Conservation (phyloP, 2,888 invertebrate species). For the Drosophila helvetica region DNA sequence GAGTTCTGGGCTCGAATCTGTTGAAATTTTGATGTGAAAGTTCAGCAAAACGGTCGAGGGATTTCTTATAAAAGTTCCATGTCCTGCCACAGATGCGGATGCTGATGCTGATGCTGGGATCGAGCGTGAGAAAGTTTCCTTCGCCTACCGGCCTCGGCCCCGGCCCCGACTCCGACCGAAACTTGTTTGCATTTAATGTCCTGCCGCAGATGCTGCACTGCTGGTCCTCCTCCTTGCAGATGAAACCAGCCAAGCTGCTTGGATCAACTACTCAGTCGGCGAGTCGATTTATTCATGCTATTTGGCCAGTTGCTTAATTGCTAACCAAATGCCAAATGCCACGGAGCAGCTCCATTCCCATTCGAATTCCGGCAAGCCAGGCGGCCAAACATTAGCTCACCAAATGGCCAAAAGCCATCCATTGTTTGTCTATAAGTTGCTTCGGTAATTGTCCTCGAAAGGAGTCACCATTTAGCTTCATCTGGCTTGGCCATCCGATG, state of each 20-base stretch:
- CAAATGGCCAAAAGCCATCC: constrained; percentile 66
- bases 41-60: constrained; percentile 56
- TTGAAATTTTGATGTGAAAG: constrained; percentile 79
- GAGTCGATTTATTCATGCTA: constrained; percentile 70
- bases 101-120: constrained; percentile 42
- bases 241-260: constrained; percentile 39
- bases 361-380: constrained; percentile 27
- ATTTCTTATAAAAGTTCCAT: constrained; percentile 70
- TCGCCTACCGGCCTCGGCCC: neutral
- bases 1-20: constrained; percentile 65
- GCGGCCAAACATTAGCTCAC: constrained; percentile 67
- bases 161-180: constrained; percentile 19
- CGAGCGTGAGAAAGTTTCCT: constrained; percentile 71
- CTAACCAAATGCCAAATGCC: constrained; percentile 62
- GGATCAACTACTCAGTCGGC: constrained; percentile 59
- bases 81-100: constrained; percentile 71
- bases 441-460: constrained; percentile 60
- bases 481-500: constrained; percentile 8
- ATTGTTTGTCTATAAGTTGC: constrained; percentile 63
- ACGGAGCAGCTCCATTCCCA: neutral
- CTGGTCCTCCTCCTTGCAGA: constrained; percentile 15
- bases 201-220: constrained; percentile 50
- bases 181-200: constrained; percentile 67
- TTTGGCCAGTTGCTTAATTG: constrained; percentile 71
- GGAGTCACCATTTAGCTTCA: constrained; percentile 36